phyloP scores from a whole-genome alignment of 2,113 vertebrate genomes.

The Arizona elegans region DNA sequence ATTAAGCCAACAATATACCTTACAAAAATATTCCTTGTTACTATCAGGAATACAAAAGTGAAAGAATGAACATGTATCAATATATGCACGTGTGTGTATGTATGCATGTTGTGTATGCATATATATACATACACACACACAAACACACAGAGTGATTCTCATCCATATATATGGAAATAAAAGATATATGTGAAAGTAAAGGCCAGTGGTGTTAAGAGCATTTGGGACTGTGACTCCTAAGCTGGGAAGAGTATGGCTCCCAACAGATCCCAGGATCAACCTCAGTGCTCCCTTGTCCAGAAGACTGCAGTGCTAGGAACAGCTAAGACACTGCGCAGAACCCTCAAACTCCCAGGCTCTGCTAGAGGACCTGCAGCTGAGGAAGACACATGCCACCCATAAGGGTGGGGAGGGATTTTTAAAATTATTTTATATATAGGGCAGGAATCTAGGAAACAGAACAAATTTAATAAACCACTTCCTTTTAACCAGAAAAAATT shows the following conservation, averaged over 20 bases:
- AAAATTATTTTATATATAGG: background rate
- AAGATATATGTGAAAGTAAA: background rate
- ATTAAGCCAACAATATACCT: background rate
- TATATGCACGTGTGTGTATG: background rate
- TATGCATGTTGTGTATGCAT: background rate
- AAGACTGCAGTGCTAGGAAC: background rate
- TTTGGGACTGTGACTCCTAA: background rate
- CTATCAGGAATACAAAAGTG: background rate
- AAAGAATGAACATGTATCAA: background rate
- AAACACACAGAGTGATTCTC: background rate
- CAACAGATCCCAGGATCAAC: background rate
- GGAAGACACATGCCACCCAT: no score
- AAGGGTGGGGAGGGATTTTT: no score
- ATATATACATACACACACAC: no score
- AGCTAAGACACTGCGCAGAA: background rate
- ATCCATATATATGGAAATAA: no score
- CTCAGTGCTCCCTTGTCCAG: background rate
- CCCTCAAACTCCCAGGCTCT: no score
- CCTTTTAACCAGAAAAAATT: background rate
- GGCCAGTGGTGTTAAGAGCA: background rate
- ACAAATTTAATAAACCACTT: background rate
- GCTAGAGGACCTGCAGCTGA: no score
- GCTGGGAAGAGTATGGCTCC: background rate
- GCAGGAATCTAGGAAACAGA: fast-evolving
- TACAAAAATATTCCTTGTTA: background rate